Evolutionary conservation across 2,113 vertebrate species (phyloP), one percentile per base, ranked within the genome.

Genomic region (Probosciger aterrimus): DNA sequence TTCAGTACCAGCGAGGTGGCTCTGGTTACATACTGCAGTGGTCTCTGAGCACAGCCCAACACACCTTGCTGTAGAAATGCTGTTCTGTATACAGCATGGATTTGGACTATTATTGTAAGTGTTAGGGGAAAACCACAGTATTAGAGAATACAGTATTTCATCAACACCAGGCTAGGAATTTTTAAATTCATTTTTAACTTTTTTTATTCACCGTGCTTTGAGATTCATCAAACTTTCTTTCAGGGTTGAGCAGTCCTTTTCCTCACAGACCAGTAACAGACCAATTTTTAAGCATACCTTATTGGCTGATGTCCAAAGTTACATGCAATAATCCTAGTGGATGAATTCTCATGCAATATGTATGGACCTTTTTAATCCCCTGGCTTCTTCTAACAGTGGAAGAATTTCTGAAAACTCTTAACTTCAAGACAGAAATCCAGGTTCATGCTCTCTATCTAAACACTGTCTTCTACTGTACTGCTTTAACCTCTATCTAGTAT

Each of bases 311-410:
- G 10, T 3, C 57, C 62, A 50, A 27, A 80, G 76, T 18, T 23
- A 2, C 0, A 0, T 2, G 15, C 7, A 0, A 20, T 12, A 17
- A 57, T 12, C 69, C 73, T 43, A 5, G 28, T 0, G 57, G 19
- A 63, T 14, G 27, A 84, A 81, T 10, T 35, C 57, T 81, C 88
- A 23, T 14, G 9, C 31, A 55, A 19, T 4, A 12, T 14, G 5
- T 5, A 14, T 4, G 30, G 55, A 20, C 5, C 25, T 35, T 43
- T n/a, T 13, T 33, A 49, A 83, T 22, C 14, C 69, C 65, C 11
- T 6, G 7, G 10, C 6, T 10, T 53, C 27, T 33, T 22, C 28
- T 25, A 80, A 18, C 9, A 39, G 52, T 10, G 16, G 13, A 43
- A 82, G 18, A 80, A 75, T 18, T 82, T 53, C 64, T 84, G 69